phyloP scores from a whole-genome alignment of 2,113 vertebrate species.

The Psettodes erumei region DNA sequence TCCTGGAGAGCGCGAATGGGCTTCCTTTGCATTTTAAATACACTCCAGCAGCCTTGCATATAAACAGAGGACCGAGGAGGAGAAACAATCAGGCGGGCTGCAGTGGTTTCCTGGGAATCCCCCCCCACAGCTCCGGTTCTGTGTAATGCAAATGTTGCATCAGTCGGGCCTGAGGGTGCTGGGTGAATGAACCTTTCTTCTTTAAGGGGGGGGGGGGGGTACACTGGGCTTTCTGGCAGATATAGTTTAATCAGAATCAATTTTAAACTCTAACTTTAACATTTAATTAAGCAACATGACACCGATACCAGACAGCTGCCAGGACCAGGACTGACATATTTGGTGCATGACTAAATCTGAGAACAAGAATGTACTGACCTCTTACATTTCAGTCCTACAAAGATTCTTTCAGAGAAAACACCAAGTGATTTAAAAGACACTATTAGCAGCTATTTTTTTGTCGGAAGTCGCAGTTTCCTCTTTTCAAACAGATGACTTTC shows the following conservation, averaged over 20 bases:
- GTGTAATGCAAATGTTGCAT: conserved; percentile 45
- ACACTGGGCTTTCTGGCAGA: conserved; percentile 1
- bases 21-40: conserved; percentile 45
- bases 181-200: neutral
- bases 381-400: too few relatives aligned
- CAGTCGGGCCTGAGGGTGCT: conserved; percentile 6
- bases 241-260: neutral
- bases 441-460: neutral
- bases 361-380: neutral
- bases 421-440: neutral
- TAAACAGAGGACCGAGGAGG: conserved; percentile 22
- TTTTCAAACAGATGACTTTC: neutral
- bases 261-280: neutral
- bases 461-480: neutral
- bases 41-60: conserved; percentile 31
- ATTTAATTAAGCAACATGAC: neutral
- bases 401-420: too few relatives aligned
- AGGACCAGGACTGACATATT: neutral
- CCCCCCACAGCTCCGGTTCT: neutral
- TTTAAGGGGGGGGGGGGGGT: neutral
- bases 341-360: neutral
- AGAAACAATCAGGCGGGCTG: conserved; percentile 15
- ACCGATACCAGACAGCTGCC: neutral
- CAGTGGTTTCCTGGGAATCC: conserved; percentile 10
- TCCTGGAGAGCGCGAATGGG: conserved; percentile 18